phyloP scores from a whole-genome alignment of 2,888 invertebrate genomes.

The Epirrhoe tristata region DNA sequence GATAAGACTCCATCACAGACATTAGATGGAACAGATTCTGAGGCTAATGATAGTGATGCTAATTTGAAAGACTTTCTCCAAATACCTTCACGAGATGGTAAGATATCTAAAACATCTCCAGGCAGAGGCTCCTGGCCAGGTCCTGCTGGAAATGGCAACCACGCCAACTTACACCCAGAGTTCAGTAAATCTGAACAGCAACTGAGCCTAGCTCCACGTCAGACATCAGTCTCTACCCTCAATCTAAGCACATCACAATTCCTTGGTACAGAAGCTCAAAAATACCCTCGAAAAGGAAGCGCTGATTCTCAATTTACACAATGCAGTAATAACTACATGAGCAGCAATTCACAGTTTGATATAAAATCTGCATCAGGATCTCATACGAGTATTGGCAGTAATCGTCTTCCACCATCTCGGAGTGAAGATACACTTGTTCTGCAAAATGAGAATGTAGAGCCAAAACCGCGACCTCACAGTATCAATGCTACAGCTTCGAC shows the following conservation, averaged over 20 bases:
- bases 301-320: slow-evolving; percentile 86
- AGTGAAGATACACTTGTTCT: slow-evolving; percentile 91
- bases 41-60: slow-evolving; percentile 75
- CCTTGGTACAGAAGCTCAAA: slow-evolving; percentile 75
- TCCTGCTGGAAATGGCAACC: slow-evolving; percentile 86
- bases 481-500: slow-evolving; percentile 87
- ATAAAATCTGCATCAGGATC: slow-evolving; percentile 70
- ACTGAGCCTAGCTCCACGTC: slow-evolving; percentile 82
- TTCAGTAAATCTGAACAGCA: slow-evolving; percentile 95
- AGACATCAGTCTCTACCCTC: slow-evolving; percentile 78
- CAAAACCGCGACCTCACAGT: slow-evolving; percentile 85
- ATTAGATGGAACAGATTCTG: slow-evolving; percentile 65
- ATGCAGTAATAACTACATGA: slow-evolving; percentile 78
- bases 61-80: slow-evolving; percentile 85
- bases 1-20: slow-evolving; percentile 67
- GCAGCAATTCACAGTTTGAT: slow-evolving; percentile 77
- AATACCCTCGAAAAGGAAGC: slow-evolving; percentile 83
- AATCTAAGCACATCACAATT: slow-evolving; percentile 85
- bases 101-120: slow-evolving; percentile 90
- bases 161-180: slow-evolving; percentile 86
- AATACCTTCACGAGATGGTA: slow-evolving; percentile 89
- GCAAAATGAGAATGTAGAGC: slow-evolving; percentile 70
- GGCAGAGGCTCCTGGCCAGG: slow-evolving; percentile 95
- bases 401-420: slow-evolving; percentile 89
- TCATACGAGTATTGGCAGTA: slow-evolving; percentile 72